Base-by-base conservation (phyloP, 2,888 invertebrate genomes). In the Melangyna quadrimaculata region DNA sequence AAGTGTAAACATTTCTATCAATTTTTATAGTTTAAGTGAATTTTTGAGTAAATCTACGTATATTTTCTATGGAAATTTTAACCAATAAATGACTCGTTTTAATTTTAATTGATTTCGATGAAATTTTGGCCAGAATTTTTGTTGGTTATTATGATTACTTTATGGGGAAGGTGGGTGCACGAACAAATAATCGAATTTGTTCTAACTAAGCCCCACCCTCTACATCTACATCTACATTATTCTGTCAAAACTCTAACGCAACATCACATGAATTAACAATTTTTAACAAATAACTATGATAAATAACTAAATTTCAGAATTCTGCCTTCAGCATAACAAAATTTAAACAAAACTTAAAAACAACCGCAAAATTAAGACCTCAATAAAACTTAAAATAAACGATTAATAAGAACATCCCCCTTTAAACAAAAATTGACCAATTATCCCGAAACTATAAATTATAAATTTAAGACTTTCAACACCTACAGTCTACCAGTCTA, bases 341-440 rank as follows among this genome's bases (percentile, higher is more conserved):
- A 37, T 4, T 12, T 35, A 19, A 48, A 22, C 5, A 51, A 19
- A 43, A 17, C 14, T 14, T 14, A 17, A 9, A 19, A 35, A 35
- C 12, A 61, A 24, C 61, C 40, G 51, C 67, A 63, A 74, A 69
- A 83, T 78, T 40, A 74, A 67, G 65, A 74, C 51, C 57, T 43
- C n/a, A n/a, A n/a, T n/a, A 74, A 69, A 74, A 57, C 22, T 32
- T 35, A 24, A 32, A 55, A 40, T 12, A 59, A 35, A 37, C 24
- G 3, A 27, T 43, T 43, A 71, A 19, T 19, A 29, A 24, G 35
- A 19, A 29, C 51, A 24, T 17, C 57, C 37, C 40, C 65, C 43
- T 27, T 48, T 57, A 37, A 71, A 48, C 40, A 55, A 55, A 10
- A 67, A 61, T 75, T 81, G 40, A 81, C 70, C 75, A 75, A 81